Evolutionary conservation across 2,797 vertebrate genomes (phyloP).

Genomic region (Eurystomus glaucurus): DNA sequence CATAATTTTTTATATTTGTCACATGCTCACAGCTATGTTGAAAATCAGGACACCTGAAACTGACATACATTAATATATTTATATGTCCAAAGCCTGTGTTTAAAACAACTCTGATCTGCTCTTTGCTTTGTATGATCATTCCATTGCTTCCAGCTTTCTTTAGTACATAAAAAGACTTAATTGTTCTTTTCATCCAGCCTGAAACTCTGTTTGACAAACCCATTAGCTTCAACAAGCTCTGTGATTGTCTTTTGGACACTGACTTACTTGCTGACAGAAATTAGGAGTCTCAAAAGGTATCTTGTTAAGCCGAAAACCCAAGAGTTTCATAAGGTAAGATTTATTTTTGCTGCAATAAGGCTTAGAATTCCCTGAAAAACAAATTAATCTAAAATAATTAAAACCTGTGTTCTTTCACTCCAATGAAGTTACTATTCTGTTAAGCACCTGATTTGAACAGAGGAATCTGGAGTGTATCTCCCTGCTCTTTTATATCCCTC

Average conservation of each 20-base stretch:
- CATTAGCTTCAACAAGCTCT: constrained; percentile 3
- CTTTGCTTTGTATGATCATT: background rate
- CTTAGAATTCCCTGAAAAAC: constrained; percentile 1
- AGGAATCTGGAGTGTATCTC: background rate
- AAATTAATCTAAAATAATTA: background rate
- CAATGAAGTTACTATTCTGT: background rate
- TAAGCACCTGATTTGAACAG: background rate
- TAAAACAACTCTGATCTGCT: background rate
- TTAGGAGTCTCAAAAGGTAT: background rate
- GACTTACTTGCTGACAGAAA: background rate
- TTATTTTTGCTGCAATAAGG: background rate
- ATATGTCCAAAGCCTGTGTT: background rate
- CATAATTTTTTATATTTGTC: background rate
- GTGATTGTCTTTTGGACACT: background rate
- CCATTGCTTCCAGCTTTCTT: constrained; percentile 6
- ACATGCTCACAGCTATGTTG: background rate
- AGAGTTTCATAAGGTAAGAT: background rate
- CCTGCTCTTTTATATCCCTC: background rate
- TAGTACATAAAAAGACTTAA: background rate
- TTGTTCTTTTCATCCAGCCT: background rate
- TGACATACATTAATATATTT: background rate
- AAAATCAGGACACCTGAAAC: background rate
- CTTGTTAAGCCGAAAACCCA: background rate
- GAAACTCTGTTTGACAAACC: constrained; percentile 8
- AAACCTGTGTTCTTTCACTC: background rate